Conservation (phyloP, 2,113 vertebrate genomes). For the Albula goreensis region DNA sequence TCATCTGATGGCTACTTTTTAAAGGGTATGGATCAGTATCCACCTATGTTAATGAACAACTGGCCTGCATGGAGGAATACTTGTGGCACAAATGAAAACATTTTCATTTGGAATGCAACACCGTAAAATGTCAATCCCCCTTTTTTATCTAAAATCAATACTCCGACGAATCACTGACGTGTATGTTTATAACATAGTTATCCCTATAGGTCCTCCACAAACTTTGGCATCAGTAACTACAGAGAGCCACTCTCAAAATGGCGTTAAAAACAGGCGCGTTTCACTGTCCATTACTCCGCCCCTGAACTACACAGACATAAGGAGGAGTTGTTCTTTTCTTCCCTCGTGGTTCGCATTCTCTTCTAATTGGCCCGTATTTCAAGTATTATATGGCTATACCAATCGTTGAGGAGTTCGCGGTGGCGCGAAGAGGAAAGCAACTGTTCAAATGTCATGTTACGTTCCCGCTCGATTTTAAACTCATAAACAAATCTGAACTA, state of each 20-base stretch:
- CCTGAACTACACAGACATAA: neutral
- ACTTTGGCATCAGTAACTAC: neutral
- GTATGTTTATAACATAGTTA: too few species aligned
- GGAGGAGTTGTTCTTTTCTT: neutral
- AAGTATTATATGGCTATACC: neutral
- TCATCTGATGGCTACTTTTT: too few species aligned
- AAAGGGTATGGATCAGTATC: too few species aligned
- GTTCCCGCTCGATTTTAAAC: slow-evolving; percentile 15
- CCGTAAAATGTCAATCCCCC: too few species aligned
- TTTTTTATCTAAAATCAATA: too few species aligned
- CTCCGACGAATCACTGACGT: too few species aligned
- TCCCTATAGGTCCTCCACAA: too few species aligned
- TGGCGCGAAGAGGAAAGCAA: neutral
- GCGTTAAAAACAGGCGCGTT: neutral
- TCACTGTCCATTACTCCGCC: neutral
- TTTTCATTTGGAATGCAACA: too few species aligned
- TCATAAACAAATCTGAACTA: neutral
- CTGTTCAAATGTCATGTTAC: neutral
- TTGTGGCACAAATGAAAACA: too few species aligned
- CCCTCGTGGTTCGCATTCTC: neutral
- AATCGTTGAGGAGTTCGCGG: neutral
- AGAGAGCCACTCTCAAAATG: slow-evolving; percentile 5
- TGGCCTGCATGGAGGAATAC: too few species aligned
- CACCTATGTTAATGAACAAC: too few species aligned
- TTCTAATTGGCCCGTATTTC: neutral